Base-by-base conservation (phyloP, 2,888 invertebrate genomes). In the Magallana nippona region DNA sequence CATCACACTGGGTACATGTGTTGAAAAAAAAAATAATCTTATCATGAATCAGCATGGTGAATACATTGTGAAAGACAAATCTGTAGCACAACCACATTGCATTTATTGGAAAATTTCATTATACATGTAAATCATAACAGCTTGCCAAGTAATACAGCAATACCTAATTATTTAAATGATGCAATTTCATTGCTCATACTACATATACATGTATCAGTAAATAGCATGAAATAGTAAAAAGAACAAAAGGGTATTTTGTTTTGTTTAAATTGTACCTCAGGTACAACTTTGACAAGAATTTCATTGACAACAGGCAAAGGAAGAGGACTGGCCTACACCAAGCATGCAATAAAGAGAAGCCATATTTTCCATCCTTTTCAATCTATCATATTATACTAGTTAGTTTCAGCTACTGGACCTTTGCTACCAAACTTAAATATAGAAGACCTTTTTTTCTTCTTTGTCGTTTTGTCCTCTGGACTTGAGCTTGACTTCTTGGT, bases 201-300 rank as follows among this genome's bases (percentile, higher is more conserved):
- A 19, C 19, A 60, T 19, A 3, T 60, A 17, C 5, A 60, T 60
- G 60, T n/a, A n/a, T n/a, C 8, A 5, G 5, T 44, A 44, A 44
- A 44, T 44, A 8, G 8, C 8, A n/a, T 5, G 10, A n/a, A 60
- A 60, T 60, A 44, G 44, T 44, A 44, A 44, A 5, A 44, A 60
- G 13, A 60, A 10, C 8, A 19, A 60, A 17, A 32, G 32, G 32
- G 2, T 27, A 27, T 0, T 44, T 44, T 2, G 1, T 1, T 44
- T 44, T 44, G 5, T 44, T 44, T 44, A 8, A 8, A 44, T 44
- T 44, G n/a, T 22, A 32, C 11, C 55, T 78, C 82, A 82, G 57
- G 77, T 27, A 57, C 82, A 82, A 57, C 82, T 78, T 82, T 82
- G 82, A 77, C 82, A 82, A 82, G 82, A 82, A 82, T 78, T 82